Evolutionary conservation across 2,888 invertebrate genomes (phyloP).

Genomic region (Nephrotoma guestfalica): DNA sequence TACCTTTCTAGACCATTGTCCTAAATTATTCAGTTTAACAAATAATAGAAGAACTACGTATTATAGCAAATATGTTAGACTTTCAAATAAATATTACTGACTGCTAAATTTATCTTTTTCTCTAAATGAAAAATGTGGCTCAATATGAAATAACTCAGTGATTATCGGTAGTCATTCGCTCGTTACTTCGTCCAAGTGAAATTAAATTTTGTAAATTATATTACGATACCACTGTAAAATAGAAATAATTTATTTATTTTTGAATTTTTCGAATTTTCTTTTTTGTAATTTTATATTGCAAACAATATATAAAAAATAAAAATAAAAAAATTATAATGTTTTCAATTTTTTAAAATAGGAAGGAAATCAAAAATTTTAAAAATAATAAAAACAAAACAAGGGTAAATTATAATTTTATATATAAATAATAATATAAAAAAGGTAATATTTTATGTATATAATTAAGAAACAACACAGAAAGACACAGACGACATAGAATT

Average conservation of each 20-base stretch:
- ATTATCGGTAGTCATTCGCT: no score
- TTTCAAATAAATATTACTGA: no score
- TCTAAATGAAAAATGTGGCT: no score
- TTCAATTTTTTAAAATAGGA: background rate
- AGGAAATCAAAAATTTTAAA: background rate
- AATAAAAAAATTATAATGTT: background rate
- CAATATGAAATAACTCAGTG: no score
- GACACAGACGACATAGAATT: conserved; percentile 11
- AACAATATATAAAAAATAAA: background rate
- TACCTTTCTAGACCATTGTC: no score
- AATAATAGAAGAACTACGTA: no score
- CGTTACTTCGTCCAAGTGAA: no score
- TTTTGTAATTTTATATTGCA: background rate
- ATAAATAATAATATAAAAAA: background rate
- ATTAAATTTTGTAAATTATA: no score
- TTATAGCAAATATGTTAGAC: no score
- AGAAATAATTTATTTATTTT: background rate
- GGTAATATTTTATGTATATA: background rate
- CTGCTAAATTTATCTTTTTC: no score
- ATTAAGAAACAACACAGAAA: conserved; percentile 9
- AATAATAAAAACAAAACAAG: background rate
- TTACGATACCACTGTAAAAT: background rate
- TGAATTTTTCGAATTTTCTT: background rate
- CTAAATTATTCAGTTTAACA: no score
- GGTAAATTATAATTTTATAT: background rate